A percentile compares a stretch with the other conserved stretches of the same genome.
Conservation (phyloP, 1,140 invertebrate species). For the Oryzaephilus surinamensis region DNA sequence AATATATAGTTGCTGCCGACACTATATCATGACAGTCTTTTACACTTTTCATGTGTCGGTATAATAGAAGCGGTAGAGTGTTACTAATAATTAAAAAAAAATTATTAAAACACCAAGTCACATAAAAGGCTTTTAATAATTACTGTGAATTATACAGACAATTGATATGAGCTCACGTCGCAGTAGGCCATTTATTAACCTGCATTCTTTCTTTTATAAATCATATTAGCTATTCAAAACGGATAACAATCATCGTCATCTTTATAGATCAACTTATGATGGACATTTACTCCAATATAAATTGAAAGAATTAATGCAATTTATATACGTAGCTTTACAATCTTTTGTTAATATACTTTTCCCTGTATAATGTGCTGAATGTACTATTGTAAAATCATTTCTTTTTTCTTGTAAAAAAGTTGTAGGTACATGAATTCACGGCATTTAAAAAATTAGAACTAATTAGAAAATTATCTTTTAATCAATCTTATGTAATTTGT, state of each 20-base stretch:
- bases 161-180: conserved; percentile 8
- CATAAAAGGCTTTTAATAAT: conserved; percentile 5
- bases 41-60: conserved; percentile 10
- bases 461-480: too few species aligned
- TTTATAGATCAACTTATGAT: too few species aligned
- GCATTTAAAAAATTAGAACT: too few species aligned
- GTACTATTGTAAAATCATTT: not conserved
- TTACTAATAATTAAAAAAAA: conserved; percentile 10
- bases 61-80: conserved; percentile 9
- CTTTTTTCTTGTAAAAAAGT: too few species aligned
- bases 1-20: conserved; percentile 6
- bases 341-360: not conserved
- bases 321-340: not conserved
- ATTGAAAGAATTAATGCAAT: not conserved
- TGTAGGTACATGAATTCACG: too few species aligned
- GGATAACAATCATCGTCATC: not conserved
- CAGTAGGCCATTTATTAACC: conserved; percentile 10
- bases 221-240: too few species aligned
- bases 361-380: not conserved
- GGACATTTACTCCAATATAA: too few species aligned
- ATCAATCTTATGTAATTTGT: too few species aligned
- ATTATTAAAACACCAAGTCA: conserved; percentile 6
- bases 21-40: conserved; percentile 5
- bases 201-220: conserved; percentile 6
- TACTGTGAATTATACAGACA: conserved; percentile 7